These are phyloP conservation scores for Cerastoderma edule DNA, from an alignment of 2,888 invertebrate species.

Conservation along the genomic window DNA sequence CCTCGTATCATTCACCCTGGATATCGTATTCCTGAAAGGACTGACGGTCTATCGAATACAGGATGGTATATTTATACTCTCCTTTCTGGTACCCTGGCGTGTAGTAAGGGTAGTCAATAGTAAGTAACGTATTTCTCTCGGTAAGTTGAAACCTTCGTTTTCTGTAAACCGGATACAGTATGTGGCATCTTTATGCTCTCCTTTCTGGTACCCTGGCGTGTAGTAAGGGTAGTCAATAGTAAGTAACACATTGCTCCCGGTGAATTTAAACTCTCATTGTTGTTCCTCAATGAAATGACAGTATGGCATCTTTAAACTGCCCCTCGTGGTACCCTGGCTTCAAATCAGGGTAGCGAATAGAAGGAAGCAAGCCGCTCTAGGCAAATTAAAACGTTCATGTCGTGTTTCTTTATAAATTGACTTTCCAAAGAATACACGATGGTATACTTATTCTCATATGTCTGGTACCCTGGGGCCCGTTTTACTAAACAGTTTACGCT, in stretches of 20 bases:
- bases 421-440: background rate
- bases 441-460: background rate
- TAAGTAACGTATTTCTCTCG: conserved; percentile 61
- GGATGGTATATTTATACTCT: conserved; percentile 53
- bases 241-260: conserved; percentile 53
- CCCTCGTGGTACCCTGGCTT: conserved; percentile 71
- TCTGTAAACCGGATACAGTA: conserved; percentile 54
- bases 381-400: no score
- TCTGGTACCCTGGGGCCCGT: background rate
- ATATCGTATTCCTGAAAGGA: conserved; percentile 64
- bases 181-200: conserved; percentile 55
- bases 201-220: conserved; percentile 71
- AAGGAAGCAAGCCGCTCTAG: no score
- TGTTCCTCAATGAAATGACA: conserved; percentile 51
- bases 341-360: conserved; percentile 74
- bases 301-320: conserved; percentile 52
- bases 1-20: conserved; percentile 66
- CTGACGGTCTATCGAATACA: conserved; percentile 59
- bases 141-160: no score
- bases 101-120: conserved; percentile 74
- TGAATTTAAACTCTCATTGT: no score
- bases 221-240: conserved; percentile 75
- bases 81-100: conserved; percentile 71
- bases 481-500: no score
- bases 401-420: background rate